These are phyloP conservation scores for Neuroterus valhalla DNA, from an alignment of 1,140 invertebrate genomes.

Conservation along the genomic window DNA sequence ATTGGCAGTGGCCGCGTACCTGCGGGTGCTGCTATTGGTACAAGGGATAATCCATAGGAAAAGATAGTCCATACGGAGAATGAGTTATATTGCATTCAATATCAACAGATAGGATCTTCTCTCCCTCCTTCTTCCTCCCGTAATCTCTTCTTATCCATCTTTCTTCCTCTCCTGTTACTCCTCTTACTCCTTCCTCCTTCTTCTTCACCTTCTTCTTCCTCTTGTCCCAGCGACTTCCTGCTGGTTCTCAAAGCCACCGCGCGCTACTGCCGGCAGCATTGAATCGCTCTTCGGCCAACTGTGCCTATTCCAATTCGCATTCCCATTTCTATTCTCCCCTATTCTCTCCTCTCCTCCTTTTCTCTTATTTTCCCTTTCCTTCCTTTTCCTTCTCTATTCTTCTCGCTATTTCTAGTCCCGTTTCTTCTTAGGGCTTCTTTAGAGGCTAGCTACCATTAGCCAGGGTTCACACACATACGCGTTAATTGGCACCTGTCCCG, in stretches of 20 bases:
- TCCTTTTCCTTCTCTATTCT: slow-evolving; percentile 26
- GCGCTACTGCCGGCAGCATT: slow-evolving; percentile 41
- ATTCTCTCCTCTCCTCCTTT: slow-evolving; percentile 36
- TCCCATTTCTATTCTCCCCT: slow-evolving; percentile 25
- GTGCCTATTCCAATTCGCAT: slow-evolving; percentile 39
- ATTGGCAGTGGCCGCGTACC: slow-evolving; percentile 22
- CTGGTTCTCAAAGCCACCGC: slow-evolving; percentile 48
- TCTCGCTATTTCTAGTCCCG: slow-evolving; percentile 53
- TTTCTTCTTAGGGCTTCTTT: not conserved
- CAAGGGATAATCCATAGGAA: slow-evolving; percentile 27
- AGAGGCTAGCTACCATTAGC: not conserved
- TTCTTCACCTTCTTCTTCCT: slow-evolving; percentile 41
- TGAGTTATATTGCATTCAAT: slow-evolving; percentile 55
- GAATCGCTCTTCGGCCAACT: slow-evolving; percentile 20
- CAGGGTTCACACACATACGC: not conserved
- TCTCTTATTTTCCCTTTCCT: slow-evolving; percentile 33
- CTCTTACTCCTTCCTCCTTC: not conserved
- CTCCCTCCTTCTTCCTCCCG: not conserved
- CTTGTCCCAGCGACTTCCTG: slow-evolving; percentile 1
- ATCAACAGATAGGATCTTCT: slow-evolving; percentile 53
- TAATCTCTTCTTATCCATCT: slow-evolving; percentile 22
- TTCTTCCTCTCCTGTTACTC: not conserved
- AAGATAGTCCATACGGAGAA: slow-evolving; percentile 50
- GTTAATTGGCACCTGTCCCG: slow-evolving; percentile 2
- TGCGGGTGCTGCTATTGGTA: slow-evolving; percentile 19